Percentiles rank a stretch among this genome's conserved stretches.
Evolutionary conservation across 1,140 invertebrate species (phyloP).

Genomic region (Eriocheir sinensis): DNA sequence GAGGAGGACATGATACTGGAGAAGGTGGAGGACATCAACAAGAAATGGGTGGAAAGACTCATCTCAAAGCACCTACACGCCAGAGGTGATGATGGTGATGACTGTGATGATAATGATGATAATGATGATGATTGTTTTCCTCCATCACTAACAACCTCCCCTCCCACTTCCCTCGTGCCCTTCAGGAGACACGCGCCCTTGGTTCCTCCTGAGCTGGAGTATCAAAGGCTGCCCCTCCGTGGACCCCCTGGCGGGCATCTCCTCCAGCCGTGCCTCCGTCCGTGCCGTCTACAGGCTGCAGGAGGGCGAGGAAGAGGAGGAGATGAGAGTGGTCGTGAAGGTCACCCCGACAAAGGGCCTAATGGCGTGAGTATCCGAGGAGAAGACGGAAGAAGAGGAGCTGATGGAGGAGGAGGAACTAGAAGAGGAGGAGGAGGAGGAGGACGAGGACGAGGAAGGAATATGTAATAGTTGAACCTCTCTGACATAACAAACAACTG

Average conservation of each 20-base stretch:
- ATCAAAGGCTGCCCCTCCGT: neutral
- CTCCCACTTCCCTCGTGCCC: too few relatives aligned
- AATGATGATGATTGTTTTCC: neutral
- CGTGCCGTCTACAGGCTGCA: conserved; percentile 35
- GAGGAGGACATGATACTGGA: neutral
- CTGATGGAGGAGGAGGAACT: neutral
- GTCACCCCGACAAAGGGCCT: neutral
- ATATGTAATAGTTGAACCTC: neutral
- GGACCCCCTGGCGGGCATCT: conserved; percentile 41
- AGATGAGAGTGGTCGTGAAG: conserved; percentile 29
- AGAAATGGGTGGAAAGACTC: conserved; percentile 25
- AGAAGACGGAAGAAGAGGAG: neutral
- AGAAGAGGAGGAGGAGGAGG: neutral
- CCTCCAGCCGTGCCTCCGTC: conserved; percentile 29
- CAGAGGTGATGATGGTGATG: neutral
- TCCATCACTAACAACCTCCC: too few relatives aligned
- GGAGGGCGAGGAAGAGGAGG: neutral
- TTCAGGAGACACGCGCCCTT: too few relatives aligned
- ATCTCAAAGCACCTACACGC: neutral
- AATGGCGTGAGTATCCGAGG: conserved; percentile 40
- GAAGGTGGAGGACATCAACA: neutral
- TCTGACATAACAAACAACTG: too few relatives aligned
- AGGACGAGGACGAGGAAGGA: neutral
- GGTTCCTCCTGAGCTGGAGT: conserved; percentile 17
- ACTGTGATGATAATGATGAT: neutral